Base-by-base conservation (phyloP, 2,797 vertebrate genomes). In the Eulemur rubriventer region DNA sequence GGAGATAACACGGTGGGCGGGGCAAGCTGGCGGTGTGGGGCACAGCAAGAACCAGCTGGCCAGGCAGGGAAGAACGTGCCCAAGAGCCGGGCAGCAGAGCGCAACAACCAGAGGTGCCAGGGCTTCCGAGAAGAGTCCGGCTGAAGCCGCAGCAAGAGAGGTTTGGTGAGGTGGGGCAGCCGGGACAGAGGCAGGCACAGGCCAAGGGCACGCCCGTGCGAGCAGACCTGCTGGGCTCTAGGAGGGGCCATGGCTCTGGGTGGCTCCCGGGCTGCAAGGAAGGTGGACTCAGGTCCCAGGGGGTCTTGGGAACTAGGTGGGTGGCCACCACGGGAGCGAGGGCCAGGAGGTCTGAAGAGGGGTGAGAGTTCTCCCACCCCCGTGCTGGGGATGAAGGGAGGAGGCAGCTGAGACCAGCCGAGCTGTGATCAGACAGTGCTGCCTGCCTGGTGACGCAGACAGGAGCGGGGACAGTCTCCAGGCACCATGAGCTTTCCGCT, bases 261-360 rank as follows among this genome's bases (percentile, higher is more conserved):
- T 17, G 35, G n/a, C 11, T 50, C 26, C 14, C n/a, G 7, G 73
- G 88, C 41, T 11, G 17, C 2, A 38, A 28, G 1, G 48, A 35
- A 55, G 73, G 83, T 1, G 17, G 48, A 7, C 4, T 41, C 10
- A 26, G 35, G 59, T 17, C 24, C 16, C 17, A 0, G 22, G 4
- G 33, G 26, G 4, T 26, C 50, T 35, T 78, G 22, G 22, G n/a
- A 35, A n/a, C 50, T 50, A 79, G 7, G 7, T 26, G 50, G 50
- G 17, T 1, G 22, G n/a, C 67, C n/a, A 17, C 35, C 22, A 38
- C 0, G 0, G 22, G 20, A 65, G 30, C 46, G 22, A 24, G 28
- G n/a, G 14, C 7, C 11, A 13, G 0, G 5, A 20, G 8, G 50
- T 14, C 7, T 41, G 33, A n/a, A 33, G 14, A n/a, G 52, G 0